phyloP scores from a whole-genome alignment of 2,888 invertebrate genomes.

The Acleris laterana region DNA sequence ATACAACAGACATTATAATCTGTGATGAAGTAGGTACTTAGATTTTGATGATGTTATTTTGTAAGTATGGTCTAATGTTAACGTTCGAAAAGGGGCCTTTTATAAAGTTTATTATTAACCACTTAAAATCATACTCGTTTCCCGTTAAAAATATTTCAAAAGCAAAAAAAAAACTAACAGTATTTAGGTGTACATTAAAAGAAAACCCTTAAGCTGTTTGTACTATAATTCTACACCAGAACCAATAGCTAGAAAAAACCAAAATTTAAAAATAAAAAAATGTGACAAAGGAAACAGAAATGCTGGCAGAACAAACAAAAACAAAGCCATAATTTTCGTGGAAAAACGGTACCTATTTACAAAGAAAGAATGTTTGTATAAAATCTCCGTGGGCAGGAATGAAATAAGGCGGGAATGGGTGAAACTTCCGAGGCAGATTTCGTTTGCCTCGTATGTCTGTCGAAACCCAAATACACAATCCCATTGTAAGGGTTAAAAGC shows the following conservation, averaged over 20 bases:
- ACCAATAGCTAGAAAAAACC: background rate
- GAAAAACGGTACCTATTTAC: constrained; percentile 49
- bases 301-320: constrained; percentile 51
- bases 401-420: constrained; percentile 16
- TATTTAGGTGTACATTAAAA: no score
- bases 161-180: no score
- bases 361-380: constrained; percentile 40
- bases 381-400: constrained; percentile 17
- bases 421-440: constrained; percentile 29
- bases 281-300: constrained; percentile 43
- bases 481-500: constrained; percentile 8
- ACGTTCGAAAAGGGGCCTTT: no score
- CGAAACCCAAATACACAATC: constrained; percentile 32
- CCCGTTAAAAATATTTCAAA: no score
- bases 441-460: constrained; percentile 24
- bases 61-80: no score
- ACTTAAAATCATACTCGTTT: no score
- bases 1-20: no score
- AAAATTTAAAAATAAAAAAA: constrained; percentile 37
- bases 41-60: no score
- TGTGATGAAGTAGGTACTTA: no score
- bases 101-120: no score
- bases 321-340: constrained; percentile 65
- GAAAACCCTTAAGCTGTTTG: no score
- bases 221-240: no score